Percentiles rank a stretch among this genome's conserved stretches.
Conservation (phyloP, 2,888 invertebrate species). For the Labia minor region DNA sequence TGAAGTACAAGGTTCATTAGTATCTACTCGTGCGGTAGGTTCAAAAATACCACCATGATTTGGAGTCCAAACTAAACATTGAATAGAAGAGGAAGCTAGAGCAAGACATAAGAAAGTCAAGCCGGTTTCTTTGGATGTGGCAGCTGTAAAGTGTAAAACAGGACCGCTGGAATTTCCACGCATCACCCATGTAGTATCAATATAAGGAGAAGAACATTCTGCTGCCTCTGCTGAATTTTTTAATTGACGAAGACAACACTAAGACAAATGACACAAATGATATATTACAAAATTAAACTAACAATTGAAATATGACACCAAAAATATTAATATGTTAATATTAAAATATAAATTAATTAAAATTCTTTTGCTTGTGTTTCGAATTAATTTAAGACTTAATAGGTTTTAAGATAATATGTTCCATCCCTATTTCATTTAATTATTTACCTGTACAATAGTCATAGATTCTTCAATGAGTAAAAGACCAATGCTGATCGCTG, state of each 20-base stretch:
- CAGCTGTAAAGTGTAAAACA: constrained; percentile 27
- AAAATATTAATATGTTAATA: neutral
- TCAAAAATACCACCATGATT: neutral
- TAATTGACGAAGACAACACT: constrained; percentile 48
- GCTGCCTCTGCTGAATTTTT: constrained; percentile 41
- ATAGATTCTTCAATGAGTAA: constrained; percentile 33
- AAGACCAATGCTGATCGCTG: constrained; percentile 46
- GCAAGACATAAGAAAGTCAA: constrained; percentile 25
- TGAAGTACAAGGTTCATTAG: neutral
- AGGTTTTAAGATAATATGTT: too few species aligned
- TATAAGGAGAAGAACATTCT: constrained; percentile 38
- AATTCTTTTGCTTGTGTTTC: too few species aligned
- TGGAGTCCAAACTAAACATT: constrained; percentile 25
- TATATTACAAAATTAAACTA: too few species aligned
- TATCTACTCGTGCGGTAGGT: neutral
- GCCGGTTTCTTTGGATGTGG: constrained; percentile 21
- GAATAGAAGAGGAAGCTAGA: constrained; percentile 34
- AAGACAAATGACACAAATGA: too few species aligned
- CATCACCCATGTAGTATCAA: constrained; percentile 35
- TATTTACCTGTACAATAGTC: neutral
- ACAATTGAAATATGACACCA: constrained; percentile 38
- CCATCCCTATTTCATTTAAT: too few species aligned
- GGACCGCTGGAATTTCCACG: constrained; percentile 29
- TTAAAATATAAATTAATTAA: too few species aligned
- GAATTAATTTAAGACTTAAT: too few species aligned